Evolutionary conservation across 2,888 invertebrate genomes (phyloP), one percentile per base, ranked within the genome.

Genomic region (Cetonia aurata): DNA sequence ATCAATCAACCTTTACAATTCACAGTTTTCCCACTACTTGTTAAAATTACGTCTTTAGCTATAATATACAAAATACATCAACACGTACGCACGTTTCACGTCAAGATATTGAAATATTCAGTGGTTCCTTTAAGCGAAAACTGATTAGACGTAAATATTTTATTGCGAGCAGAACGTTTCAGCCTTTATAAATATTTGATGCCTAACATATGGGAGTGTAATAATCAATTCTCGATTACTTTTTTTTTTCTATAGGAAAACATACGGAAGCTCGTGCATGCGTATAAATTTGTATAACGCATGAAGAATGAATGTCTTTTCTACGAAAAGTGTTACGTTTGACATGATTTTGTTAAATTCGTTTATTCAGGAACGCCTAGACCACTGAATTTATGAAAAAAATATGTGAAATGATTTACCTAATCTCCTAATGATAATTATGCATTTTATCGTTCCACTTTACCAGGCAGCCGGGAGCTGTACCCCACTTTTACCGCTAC

Each of bases 101-200:
- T 15, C 48, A 37, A 13, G 6, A 19, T 52, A 10, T 37, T 65
- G 17, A 50, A 50, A 65, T 33, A 65, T 65, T 41, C 37, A 65
- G 12, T 4, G 13, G 6, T 33, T 65, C 17, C 37, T 33, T 37
- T 33, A 42, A 9, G 31, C 41, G 62, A 50, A 50, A 65, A 65
- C 50, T 50, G 62, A 65, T 65, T 65, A 37, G 17, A 12, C 10
- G 19, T 65, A 33, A 65, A 65, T 65, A 65, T 65, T 65, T 65
- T 50, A 65, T 65, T 37, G 12, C 4, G n/a, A 65, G 17, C 6
- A 41, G 19, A 60, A 25, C 17, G 25, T 15, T 17, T 17, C n/a
- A 10, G 41, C 41, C 48, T 6, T 52, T 41, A 50, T 65, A 25
- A 65, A 65, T 65, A 65, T 65, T 65, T 65, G 33, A 65, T 50